Base-by-base conservation (phyloP, 1,140 invertebrate species). In the Mamestra configurata region DNA sequence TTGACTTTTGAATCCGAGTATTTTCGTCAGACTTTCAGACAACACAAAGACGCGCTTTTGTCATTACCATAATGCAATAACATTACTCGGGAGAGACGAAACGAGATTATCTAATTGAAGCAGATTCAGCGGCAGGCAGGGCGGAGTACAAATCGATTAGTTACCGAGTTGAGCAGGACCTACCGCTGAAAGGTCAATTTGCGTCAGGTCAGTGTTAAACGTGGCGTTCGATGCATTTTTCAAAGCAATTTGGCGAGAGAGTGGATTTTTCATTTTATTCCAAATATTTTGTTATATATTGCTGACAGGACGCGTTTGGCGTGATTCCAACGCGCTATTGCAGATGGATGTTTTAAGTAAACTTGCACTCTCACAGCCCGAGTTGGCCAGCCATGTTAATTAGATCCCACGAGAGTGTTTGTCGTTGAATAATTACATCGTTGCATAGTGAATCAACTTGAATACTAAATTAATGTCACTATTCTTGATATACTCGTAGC, bases 251-350 rank as follows among this genome's bases (percentile, higher is more conserved):
- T 66, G 27, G n/a, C 59, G 7, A 20, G 35, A 37, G 10, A 11
- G 64, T 37, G n/a, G 4, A 18, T 22, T 68, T 68, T 68, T 49
- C 4, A 46, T 64, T 37, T 37, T 10, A 18, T 35, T 49, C 43
- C 8, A 24, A 31, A 53, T 11, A 53, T 72, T 72, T 53, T 15
- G 10, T 24, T 46, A 49, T 13, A 27, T 53, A 35, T 73, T 73
- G 20, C 18, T 53, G 35, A 53, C 59, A 53, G 43, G 1, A 49
- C 40, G 27, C 18, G 27, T 77, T 80, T 83, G 82, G 82, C 82
- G 13, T 66, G 46, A 46, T 31, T 76, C 83, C 83, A 84, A 79
- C 49, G 64, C 83, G 75, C 80, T 79, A 84, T 80, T 84, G 83
- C 83, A 84, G 80, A 84, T 84, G 80, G 75, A 40, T 8, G 61